Evolutionary conservation across 2,113 vertebrate genomes (phyloP).

Genomic region (Rallus limicola): DNA sequence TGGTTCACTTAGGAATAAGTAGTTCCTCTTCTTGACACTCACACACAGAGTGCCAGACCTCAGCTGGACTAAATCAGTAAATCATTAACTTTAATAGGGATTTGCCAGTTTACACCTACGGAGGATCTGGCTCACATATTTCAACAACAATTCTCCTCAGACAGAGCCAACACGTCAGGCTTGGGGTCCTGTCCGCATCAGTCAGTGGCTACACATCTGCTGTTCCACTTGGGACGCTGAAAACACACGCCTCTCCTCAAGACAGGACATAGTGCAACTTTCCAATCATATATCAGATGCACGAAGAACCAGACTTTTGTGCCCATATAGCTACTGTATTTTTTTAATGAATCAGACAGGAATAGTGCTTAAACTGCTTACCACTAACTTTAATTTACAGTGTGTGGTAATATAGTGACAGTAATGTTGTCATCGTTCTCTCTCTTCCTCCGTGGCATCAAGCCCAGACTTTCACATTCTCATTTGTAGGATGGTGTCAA

Average conservation of each 20-base stretch:
- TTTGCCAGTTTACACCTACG: conserved; percentile 56
- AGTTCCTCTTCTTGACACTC: conserved; percentile 63
- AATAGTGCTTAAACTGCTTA: conserved; percentile 37
- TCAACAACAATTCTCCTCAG: background rate
- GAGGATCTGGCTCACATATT: conserved; percentile 45
- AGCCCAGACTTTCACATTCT: conserved; percentile 56
- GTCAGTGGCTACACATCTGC: background rate
- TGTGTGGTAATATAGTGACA: conserved; percentile 59
- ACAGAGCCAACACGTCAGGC: background rate
- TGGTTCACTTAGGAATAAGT: conserved; percentile 62
- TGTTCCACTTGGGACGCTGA: background rate
- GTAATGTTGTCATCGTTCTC: conserved; percentile 69
- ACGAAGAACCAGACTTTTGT: background rate
- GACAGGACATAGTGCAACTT: background rate
- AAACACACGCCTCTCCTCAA: background rate
- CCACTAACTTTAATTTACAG: conserved; percentile 59
- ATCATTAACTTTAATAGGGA: conserved; percentile 52
- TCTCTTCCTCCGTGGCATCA: conserved; percentile 62
- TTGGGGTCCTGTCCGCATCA: background rate
- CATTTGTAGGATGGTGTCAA: conserved; percentile 33
- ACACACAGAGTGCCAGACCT: conserved; percentile 32
- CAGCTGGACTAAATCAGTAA: conserved; percentile 47
- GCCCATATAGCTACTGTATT: conserved; percentile 53
- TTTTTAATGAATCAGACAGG: conserved; percentile 66
- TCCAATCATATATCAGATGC: conserved; percentile 22